Evolutionary conservation across 2,888 invertebrate genomes (phyloP), one percentile per base, ranked within the genome.

Genomic region (Chesias legatella): DNA sequence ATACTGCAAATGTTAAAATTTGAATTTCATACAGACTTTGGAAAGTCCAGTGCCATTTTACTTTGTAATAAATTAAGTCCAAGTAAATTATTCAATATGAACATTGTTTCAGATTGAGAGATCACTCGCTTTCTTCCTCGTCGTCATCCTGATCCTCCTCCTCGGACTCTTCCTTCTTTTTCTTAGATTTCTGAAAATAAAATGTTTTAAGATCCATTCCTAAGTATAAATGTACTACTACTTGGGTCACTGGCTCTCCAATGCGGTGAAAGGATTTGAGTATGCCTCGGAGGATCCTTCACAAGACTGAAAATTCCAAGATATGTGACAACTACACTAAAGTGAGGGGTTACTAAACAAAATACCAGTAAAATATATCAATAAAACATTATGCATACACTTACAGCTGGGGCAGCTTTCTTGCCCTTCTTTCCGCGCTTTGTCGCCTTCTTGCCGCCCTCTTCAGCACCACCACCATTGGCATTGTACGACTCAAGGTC

Each of bases 401-500:
- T 79, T 69, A 86, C 86, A 60, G 85, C 73, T 44, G 72, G 83
- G 58, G 73, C 76, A 36, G 75, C 84, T 69, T 78, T 88, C 80
- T 84, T 86, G 56, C 67, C 81, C 59, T 90, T 89, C 82, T 89
- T 90, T 64, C 89, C 90, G 69, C 90, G 85, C 73, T 91, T 91
- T 58, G 86, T 86, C 63, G 88, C 88, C 71, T 90, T 89, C 58
- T 90, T 91, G 56, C 72, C 77, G 36, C 75, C 79, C 41, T 79
- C 89, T 48, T 90, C 91, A 41, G 89, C 90, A 42, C 89, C 90
- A 45, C 93, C 93, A 24, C 94, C 95, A 50, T 92, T 92, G 11
- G 93, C 94, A 73, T 94, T 94, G 78, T 95, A 99, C 66, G 96
- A 97, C 70, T 95, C 94, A 90, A 98, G 93, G 36, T 94, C 95